Evolutionary conservation across 2,797 vertebrate species (phyloP).

Genomic region (Neopelma chrysocephalum): DNA sequence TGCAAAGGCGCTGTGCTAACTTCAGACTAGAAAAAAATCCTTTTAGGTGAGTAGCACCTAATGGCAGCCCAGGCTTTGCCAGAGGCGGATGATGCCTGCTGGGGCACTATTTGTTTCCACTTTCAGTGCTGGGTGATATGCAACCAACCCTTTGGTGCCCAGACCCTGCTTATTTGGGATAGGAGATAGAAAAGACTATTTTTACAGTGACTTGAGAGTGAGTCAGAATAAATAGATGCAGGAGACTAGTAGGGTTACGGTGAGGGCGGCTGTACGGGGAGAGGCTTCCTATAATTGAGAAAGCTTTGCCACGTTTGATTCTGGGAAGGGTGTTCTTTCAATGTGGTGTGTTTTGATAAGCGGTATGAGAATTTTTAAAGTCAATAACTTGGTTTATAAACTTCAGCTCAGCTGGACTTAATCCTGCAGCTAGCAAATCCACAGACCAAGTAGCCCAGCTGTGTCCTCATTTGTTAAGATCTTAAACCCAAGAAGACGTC

Average conservation of each 20-base stretch:
- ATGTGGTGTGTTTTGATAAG: conserved; percentile 67
- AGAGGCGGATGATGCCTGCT: neutral
- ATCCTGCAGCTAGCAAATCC: conserved; percentile 66
- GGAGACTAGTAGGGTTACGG: neutral
- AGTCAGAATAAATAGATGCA: conserved; percentile 58
- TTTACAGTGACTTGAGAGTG: conserved; percentile 27
- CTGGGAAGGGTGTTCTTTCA: conserved; percentile 54
- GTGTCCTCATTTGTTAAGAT: conserved; percentile 71
- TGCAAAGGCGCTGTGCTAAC: conserved; percentile 24
- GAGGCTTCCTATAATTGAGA: conserved; percentile 54
- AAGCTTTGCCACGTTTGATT: conserved; percentile 54
- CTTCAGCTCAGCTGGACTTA: conserved; percentile 67
- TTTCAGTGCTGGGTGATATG: neutral
- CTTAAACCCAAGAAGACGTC: conserved; percentile 55
- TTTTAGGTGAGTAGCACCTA: conserved; percentile 31
- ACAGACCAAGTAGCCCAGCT: conserved; percentile 62
- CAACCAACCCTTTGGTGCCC: neutral
- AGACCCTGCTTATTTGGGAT: conserved; percentile 23
- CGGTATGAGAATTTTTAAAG: conserved; percentile 64
- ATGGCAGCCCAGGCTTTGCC: neutral
- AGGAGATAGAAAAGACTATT: conserved; percentile 18
- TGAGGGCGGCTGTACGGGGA: neutral
- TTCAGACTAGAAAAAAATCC: conserved; percentile 50
- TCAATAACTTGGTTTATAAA: conserved; percentile 68
- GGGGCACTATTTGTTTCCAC: neutral